Evolutionary conservation across 64 coral and sea anemone species (phyloP), one percentile per base, ranked within the genome.

Genomic region (Exaiptasia diaphana): DNA sequence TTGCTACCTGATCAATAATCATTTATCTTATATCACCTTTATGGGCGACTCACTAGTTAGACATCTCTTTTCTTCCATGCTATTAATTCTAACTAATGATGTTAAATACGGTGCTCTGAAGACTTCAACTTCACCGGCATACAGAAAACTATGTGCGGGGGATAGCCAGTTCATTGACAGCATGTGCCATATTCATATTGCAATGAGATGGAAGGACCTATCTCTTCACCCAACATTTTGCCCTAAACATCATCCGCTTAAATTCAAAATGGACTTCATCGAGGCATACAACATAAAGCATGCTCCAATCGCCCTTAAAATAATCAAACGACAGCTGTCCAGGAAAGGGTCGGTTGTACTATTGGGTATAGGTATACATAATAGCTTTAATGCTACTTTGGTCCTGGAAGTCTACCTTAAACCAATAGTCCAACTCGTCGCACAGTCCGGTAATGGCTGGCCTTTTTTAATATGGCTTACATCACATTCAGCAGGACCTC

Each of bases 41-140:
- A 88, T 94, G 50, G 91, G 91, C 12, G 91, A 94, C 41, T 94
- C 91, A 1, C 86, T 94, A n/a, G 91, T 94, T 4, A 68, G 91
- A 5, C 91, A 94, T 89, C 57, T 94, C 15, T 94, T 94, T 30
- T 94, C 91, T 14, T 77, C 91, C 0, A 71, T 94, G 32, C 49
- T 83, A 10, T 68, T 94, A 0, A 63, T 94, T 41, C 57, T 94
- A 38, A 94, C 91, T 31, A 88, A 85, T 43, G 73, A 94, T 57
- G 73, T 71, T 1, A 76, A 50, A 4, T 32, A 85, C 12, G 91
- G 91, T 0, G 60, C 86, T 9, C 69, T 94, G 2, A 94, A 89
- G 40, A 79, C 33, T 21, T 79, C 18, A 6, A 85, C 86, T 9
- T 64, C 79, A 14, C 37, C 48, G 20, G 65, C 64, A 63, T 85